Conservation (phyloP, 1,140 invertebrate genomes). For the Phymastichus coffea region DNA sequence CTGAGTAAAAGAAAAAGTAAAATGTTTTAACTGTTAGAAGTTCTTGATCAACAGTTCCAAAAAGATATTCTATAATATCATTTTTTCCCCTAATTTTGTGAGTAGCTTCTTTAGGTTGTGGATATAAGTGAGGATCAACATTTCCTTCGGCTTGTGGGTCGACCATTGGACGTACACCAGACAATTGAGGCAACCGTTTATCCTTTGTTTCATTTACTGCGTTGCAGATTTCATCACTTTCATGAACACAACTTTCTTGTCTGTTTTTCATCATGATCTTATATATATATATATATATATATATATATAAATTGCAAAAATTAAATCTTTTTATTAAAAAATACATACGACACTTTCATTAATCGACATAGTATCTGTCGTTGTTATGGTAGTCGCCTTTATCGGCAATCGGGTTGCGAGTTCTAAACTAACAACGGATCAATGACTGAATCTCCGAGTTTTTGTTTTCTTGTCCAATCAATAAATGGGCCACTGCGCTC, state of each 20-base stretch:
- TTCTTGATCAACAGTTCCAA: slow-evolving; percentile 83
- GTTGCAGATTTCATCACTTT: slow-evolving; percentile 15
- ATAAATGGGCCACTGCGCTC: slow-evolving; percentile 47
- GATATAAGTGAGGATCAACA: slow-evolving; percentile 74
- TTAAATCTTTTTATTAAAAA: background rate
- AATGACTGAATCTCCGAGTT: slow-evolving; percentile 43
- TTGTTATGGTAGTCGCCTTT: background rate
- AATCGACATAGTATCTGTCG: slow-evolving; percentile 7
- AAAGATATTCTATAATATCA: slow-evolving; percentile 80
- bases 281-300: background rate
- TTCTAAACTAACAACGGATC: slow-evolving; percentile 44
- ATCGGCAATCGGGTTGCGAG: slow-evolving; percentile 18
- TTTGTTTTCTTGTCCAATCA: slow-evolving; percentile 45
- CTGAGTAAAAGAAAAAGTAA: slow-evolving; percentile 99
- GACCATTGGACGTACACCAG: slow-evolving; percentile 63
- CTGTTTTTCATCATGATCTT: slow-evolving; percentile 46
- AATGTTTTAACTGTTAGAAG: slow-evolving; percentile 92
- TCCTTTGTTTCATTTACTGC: slow-evolving; percentile 10
- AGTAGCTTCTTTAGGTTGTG: slow-evolving; percentile 81
- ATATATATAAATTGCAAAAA: background rate
- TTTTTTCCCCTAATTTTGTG: slow-evolving; percentile 84
- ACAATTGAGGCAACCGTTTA: slow-evolving; percentile 37
- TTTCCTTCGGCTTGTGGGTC: slow-evolving; percentile 74
- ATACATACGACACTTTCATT: too few relatives aligned
- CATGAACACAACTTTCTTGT: slow-evolving; percentile 45